Evolutionary conservation across 2,113 vertebrate genomes (phyloP), one percentile per base, ranked within the genome.

Genomic region (Penelope pileata): DNA sequence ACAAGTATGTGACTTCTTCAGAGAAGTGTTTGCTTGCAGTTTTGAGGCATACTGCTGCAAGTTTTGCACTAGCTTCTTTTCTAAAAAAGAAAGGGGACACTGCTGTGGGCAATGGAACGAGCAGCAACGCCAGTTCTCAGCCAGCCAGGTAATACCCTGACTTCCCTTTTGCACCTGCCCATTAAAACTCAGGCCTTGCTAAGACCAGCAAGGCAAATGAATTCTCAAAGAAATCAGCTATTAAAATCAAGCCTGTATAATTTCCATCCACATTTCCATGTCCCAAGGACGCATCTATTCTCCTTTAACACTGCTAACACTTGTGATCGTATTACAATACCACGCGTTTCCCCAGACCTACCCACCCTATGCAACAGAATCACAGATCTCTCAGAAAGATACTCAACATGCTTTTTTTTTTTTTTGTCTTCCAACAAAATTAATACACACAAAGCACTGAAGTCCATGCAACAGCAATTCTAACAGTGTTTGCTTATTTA

Each of bases 311-410:
- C 43, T 78, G 88, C 42, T 47, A 83, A 50, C 68, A 59, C 24
- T 72, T 23, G 53, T 69, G 56, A 83, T 54, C 36, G 6, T 29
- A 56, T 68, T 88, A 67, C 69, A 97, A 78, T 82, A 94, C 75
- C 77, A 96, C 96, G 92, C 74, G 47, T 51, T 62, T 95, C 95
- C 89, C 95, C 81, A 95, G 54, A 62, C 83, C 91, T 90, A 94
- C 2, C 24, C 32, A 60, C 12, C 11, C 47, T 43, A n/a, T 18
- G 23, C 50, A 67, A 88, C 58, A 73, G 7, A 66, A 79, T 5
- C 21, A 22, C 12, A n/a, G 0, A 83, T 26, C 36, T 81, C 88
- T 72, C 40, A 75, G 45, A 68, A 95, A 23, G n/a, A 59, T 18
- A 51, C 3, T 48, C 23, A 77, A 47, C n/a, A 27, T 29, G 27